These are phyloP conservation scores for Actinemys pallida DNA, from an alignment of 2,113 vertebrate genomes.

Conservation along the genomic window DNA sequence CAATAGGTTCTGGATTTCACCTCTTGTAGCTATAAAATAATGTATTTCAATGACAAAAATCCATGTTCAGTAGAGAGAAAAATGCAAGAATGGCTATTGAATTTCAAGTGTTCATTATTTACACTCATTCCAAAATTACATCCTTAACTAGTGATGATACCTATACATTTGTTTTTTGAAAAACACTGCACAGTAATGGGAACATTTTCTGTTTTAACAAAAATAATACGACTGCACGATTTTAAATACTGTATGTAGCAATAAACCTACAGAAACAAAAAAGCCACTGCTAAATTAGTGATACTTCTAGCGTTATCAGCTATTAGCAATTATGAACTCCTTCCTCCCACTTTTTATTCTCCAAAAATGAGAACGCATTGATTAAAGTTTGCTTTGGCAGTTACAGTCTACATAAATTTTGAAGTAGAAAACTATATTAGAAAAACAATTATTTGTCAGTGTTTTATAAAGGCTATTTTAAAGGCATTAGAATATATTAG, in stretches of 20 bases:
- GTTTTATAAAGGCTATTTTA: constrained; percentile 67
- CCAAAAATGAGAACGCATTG: constrained; percentile 52
- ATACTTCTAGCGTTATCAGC: constrained; percentile 68
- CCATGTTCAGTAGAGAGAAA: not conserved
- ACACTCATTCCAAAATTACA: constrained; percentile 8
- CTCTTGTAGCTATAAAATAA: not conserved
- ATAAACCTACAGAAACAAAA: constrained; percentile 75
- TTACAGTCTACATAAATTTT: not conserved
- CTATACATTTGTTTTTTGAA: constrained; percentile 51
- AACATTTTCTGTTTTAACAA: constrained; percentile 59
- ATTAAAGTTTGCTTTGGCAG: constrained; percentile 59
- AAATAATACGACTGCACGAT: constrained; percentile 71
- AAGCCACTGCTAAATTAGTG: constrained; percentile 74
- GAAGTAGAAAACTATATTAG: constrained; percentile 74
- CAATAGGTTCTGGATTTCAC: not conserved
- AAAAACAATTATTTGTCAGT: constrained; percentile 62
- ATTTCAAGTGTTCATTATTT: constrained; percentile 17
- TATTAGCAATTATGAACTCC: constrained; percentile 74
- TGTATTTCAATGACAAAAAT: not conserved
- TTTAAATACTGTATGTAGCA: constrained; percentile 65
- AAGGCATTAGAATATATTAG: constrained; percentile 67
- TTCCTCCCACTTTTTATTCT: constrained; percentile 57
- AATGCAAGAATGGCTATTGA: not conserved
- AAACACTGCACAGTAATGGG: constrained; percentile 53
- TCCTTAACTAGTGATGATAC: constrained; percentile 39